Percentiles rank a stretch among this genome's conserved stretches.
Evolutionary conservation across 2,888 invertebrate genomes (phyloP).

Genomic region (Eudasyphora cyanicolor): DNA sequence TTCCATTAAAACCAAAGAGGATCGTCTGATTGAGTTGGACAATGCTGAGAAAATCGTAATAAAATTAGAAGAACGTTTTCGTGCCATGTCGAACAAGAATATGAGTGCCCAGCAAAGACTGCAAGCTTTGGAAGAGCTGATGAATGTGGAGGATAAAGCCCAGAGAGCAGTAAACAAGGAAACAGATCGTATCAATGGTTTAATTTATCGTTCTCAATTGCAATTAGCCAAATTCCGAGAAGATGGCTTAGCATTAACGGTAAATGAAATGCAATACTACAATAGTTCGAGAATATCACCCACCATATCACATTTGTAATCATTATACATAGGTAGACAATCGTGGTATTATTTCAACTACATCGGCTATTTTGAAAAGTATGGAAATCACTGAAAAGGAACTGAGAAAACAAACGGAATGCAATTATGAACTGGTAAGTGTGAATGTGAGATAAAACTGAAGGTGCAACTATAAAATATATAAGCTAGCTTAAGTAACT

Average conservation of each 20-base stretch:
- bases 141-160: conserved; percentile 73
- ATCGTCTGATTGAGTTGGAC: conserved; percentile 69
- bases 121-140: conserved; percentile 77
- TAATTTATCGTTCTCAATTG: conserved; percentile 76
- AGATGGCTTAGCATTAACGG: conserved; percentile 71
- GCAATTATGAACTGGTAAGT: conserved; percentile 83
- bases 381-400: conserved; percentile 78
- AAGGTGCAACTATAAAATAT: background rate
- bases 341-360: conserved; percentile 69
- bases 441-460: background rate
- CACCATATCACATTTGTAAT: background rate
- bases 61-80: conserved; percentile 71
- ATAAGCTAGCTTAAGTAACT: too few relatives aligned
- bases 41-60: conserved; percentile 66
- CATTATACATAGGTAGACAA: conserved; percentile 71
- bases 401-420: conserved; percentile 83
- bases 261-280: conserved; percentile 59
- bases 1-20: conserved; percentile 67
- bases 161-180: conserved; percentile 73
- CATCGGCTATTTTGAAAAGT: conserved; percentile 68
- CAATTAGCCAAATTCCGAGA: conserved; percentile 73
- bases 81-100: conserved; percentile 72
- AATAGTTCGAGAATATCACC: too few relatives aligned
- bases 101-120: conserved; percentile 76
- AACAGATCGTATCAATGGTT: conserved; percentile 73